Percentiles rank a stretch among this genome's conserved stretches.
phyloP scores from a whole-genome alignment of 1,140 invertebrate species.

The Stratiolaelaps scimitus region DNA sequence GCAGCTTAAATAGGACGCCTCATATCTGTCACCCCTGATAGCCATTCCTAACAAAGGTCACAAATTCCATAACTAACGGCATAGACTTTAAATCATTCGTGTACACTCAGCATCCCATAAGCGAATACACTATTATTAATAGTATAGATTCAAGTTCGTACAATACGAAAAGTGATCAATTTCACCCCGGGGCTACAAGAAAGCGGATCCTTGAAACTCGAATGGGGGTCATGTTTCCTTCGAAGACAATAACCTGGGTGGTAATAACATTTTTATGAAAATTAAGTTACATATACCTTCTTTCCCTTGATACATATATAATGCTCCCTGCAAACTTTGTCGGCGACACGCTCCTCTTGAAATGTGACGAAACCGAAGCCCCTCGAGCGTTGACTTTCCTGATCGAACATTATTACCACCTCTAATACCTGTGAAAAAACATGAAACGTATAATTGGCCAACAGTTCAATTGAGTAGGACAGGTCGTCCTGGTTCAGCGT shows the following conservation, averaged over 20 bases:
- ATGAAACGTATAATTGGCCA: background rate
- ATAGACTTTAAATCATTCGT: no score
- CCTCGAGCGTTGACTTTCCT: slow-evolving; percentile 59
- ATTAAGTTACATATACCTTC: no score
- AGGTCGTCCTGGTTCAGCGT: no score
- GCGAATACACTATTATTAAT: background rate
- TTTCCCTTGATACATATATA: slow-evolving; percentile 22
- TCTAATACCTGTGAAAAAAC: slow-evolving; percentile 49
- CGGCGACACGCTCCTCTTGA: slow-evolving; percentile 77
- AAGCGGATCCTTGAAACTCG: background rate
- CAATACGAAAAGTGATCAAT: background rate
- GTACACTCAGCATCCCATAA: no score
- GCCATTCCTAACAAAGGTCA: no score
- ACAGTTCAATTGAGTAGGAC: no score
- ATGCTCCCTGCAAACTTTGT: slow-evolving; percentile 22
- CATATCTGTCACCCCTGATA: no score
- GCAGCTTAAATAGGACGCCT: no score
- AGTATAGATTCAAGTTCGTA: background rate
- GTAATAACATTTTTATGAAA: no score
- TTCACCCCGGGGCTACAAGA: background rate
- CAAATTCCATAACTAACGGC: no score
- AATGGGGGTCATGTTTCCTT: no score
- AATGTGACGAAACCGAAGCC: slow-evolving; percentile 85
- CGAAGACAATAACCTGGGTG: no score
- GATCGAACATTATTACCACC: slow-evolving; percentile 86